These are phyloP conservation scores for Thecocarcelia acutangulata DNA, from an alignment of 2,888 invertebrate species.

Conservation along the genomic window DNA sequence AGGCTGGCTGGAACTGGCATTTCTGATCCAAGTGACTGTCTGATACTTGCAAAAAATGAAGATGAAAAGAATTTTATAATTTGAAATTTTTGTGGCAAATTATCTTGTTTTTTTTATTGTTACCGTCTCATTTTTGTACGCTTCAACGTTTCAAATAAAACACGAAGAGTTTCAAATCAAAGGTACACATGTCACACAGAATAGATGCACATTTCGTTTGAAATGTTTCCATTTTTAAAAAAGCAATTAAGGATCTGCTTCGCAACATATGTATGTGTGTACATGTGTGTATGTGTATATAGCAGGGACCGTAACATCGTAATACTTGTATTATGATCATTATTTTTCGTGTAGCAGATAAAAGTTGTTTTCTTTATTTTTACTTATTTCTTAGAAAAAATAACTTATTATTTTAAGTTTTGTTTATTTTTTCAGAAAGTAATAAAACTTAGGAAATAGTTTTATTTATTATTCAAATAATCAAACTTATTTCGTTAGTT, in stretches of 20 bases:
- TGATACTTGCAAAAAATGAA: conserved; percentile 37
- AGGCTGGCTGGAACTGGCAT: conserved; percentile 39
- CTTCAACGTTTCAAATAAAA: conserved; percentile 4
- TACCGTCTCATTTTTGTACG: conserved; percentile 8
- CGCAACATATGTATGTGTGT: too few species aligned
- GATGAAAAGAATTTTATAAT: conserved; percentile 58
- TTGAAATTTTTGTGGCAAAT: conserved; percentile 59
- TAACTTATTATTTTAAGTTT: too few species aligned
- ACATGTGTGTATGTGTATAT: too few species aligned
- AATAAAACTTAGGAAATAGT: too few species aligned
- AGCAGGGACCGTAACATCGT: too few species aligned
- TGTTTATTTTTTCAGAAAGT: too few species aligned
- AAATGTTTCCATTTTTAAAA: neutral
- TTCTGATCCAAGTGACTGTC: conserved; percentile 27
- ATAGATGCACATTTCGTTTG: neutral
- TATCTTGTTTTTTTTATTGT: conserved; percentile 44
- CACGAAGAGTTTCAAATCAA: conserved; percentile 31
- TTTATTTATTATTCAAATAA: too few species aligned
- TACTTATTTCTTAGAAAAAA: too few species aligned
- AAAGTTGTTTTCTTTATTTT: too few species aligned
- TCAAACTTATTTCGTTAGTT: too few species aligned
- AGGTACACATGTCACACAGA: conserved; percentile 20
- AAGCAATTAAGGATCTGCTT: neutral
- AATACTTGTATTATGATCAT: too few species aligned
- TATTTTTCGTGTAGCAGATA: too few species aligned